Evolutionary conservation across 1,140 invertebrate species (phyloP).

Genomic region (Bombus impatiens): DNA sequence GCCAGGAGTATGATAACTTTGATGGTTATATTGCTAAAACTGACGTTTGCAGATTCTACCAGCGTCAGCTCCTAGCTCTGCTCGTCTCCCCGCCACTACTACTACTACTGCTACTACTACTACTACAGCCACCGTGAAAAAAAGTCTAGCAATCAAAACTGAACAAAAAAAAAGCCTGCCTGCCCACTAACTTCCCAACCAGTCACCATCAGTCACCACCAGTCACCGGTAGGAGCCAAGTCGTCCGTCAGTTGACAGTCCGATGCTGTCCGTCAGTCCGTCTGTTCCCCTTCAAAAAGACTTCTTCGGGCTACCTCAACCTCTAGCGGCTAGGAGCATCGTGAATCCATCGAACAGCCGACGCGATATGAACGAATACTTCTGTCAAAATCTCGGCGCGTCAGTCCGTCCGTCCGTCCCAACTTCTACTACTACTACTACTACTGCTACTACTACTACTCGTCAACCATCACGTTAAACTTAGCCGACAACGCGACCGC

Average conservation of each 20-base stretch:
- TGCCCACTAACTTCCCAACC: slow-evolving; percentile 82
- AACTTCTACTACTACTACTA: slow-evolving; percentile 72
- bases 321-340: slow-evolving; percentile 77
- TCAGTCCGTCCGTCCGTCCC: slow-evolving; percentile 76
- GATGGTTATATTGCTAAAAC: slow-evolving; percentile 81
- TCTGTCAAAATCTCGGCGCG: slow-evolving; percentile 76
- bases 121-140: slow-evolving; percentile 81
- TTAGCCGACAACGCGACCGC: slow-evolving; percentile 79
- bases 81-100: slow-evolving; percentile 82
- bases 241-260: slow-evolving; percentile 79
- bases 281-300: slow-evolving; percentile 78
- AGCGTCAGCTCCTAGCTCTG: slow-evolving; percentile 82
- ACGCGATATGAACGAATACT: slow-evolving; percentile 77
- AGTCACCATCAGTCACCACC: slow-evolving; percentile 82
- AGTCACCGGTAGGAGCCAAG: slow-evolving; percentile 79
- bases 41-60: slow-evolving; percentile 83
- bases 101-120: slow-evolving; percentile 78
- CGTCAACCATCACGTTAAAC: slow-evolving; percentile 80
- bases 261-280: slow-evolving; percentile 77
- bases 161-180: slow-evolving; percentile 80
- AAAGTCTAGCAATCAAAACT: slow-evolving; percentile 78
- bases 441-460: slow-evolving; percentile 76
- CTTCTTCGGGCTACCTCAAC: slow-evolving; percentile 75
- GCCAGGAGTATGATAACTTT: slow-evolving; percentile 71
- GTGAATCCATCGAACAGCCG: slow-evolving; percentile 76